phyloP scores from a whole-genome alignment of 1,140 invertebrate genomes.

The Atta cephalotes region DNA sequence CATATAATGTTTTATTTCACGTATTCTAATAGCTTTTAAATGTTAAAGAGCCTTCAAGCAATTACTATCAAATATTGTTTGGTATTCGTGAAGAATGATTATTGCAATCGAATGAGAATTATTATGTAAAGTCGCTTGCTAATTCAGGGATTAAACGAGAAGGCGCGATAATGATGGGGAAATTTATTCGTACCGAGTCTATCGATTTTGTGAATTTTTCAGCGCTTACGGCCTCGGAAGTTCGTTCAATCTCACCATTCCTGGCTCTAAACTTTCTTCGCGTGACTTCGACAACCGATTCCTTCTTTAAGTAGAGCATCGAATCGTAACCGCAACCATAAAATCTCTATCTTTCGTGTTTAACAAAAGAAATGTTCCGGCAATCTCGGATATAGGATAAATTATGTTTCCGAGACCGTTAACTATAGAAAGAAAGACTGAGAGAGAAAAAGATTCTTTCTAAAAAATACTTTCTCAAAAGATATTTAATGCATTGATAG shows the following conservation, averaged over 20 bases:
- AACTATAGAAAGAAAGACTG: too few species aligned
- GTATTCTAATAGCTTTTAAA: neutral
- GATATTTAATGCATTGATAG: neutral
- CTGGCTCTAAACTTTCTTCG: slow-evolving; percentile 63
- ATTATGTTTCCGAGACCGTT: neutral
- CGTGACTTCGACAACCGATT: slow-evolving; percentile 61
- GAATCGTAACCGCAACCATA: slow-evolving; percentile 61
- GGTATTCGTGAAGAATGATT: neutral
- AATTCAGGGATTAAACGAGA: slow-evolving; percentile 22
- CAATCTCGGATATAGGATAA: neutral
- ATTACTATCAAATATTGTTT: neutral
- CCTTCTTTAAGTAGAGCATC: slow-evolving; percentile 51
- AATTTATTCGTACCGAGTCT: slow-evolving; percentile 42
- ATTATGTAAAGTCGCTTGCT: slow-evolving; percentile 16
- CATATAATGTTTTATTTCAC: neutral
- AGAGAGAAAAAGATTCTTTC: neutral
- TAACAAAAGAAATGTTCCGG: slow-evolving; percentile 15
- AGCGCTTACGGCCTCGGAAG: slow-evolving; percentile 20
- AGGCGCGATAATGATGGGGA: neutral
- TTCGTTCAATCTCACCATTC: slow-evolving; percentile 25
- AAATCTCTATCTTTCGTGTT: neutral
- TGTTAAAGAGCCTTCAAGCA: neutral
- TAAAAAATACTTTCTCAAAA: neutral
- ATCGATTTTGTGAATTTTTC: slow-evolving; percentile 28
- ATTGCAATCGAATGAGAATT: neutral